Percentiles rank a stretch among this genome's conserved stretches.
Conservation (phyloP, 2,888 invertebrate species). For the Sesia apiformis region DNA sequence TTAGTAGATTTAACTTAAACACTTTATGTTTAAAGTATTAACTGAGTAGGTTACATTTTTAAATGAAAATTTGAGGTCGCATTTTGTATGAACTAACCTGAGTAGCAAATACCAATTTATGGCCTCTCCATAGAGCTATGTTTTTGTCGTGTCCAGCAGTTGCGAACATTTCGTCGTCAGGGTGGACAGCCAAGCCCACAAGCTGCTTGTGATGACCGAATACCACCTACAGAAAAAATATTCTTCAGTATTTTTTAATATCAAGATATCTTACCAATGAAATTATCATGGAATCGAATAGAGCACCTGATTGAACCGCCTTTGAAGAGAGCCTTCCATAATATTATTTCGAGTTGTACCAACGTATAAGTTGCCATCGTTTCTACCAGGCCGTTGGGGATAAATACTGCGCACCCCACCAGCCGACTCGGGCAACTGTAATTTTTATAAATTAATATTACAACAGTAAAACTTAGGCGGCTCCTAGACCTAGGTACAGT, state of each 20-base stretch:
- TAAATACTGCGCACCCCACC: constrained; percentile 94
- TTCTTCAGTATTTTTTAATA: no score
- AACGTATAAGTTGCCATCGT: constrained; percentile 93
- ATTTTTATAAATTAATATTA: background rate
- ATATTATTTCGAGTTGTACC: constrained; percentile 93
- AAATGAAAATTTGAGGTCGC: no score
- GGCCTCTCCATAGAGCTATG: constrained; percentile 92
- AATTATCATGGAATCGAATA: background rate
- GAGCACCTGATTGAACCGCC: constrained; percentile 85
- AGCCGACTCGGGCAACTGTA: constrained; percentile 86
- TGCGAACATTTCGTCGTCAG: constrained; percentile 92
- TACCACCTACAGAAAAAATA: constrained; percentile 72
- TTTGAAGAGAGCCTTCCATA: constrained; percentile 90
- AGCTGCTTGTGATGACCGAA: constrained; percentile 92
- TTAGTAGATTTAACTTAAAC: no score
- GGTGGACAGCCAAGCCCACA: constrained; percentile 91
- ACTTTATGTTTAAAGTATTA: no score
- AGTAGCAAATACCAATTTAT: constrained; percentile 89
- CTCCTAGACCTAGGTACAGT: no score
- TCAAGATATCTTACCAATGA: no score
- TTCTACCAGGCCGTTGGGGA: constrained; percentile 89
- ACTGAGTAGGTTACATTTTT: no score
- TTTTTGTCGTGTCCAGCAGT: constrained; percentile 94
- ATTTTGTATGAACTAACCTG: constrained; percentile 68
- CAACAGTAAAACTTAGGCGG: background rate